Evolutionary conservation across 37 sponge, comb jelly and placozoan species (phyloP).

Genomic region (Beroe forskalii): DNA sequence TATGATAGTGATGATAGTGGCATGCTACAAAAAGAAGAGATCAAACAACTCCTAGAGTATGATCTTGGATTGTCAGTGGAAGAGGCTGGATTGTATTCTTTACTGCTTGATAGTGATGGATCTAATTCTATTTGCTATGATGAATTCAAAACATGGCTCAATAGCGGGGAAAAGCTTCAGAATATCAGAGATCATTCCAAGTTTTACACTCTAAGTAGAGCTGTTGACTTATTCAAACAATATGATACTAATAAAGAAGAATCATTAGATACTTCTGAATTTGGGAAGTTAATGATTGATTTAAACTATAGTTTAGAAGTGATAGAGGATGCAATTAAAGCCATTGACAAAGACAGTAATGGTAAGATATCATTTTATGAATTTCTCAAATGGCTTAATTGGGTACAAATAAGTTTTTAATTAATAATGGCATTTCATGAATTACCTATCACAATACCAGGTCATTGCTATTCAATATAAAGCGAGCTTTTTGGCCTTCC

Average conservation of each 20-base stretch:
- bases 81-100: neutral
- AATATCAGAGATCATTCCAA: neutral
- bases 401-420: too few relatives aligned
- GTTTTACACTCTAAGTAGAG: neutral
- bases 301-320: neutral
- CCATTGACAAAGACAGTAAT: conserved; percentile 43
- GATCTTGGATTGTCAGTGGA: conserved; percentile 5
- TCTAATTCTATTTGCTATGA: neutral
- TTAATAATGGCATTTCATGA: too few relatives aligned
- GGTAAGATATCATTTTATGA: conserved; percentile 26
- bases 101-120: conserved; percentile 15
- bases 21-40: neutral
- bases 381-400: conserved; percentile 30
- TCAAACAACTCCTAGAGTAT: neutral
- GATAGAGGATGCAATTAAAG: neutral
- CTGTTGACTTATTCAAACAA: conserved; percentile 34
- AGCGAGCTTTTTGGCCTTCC: too few relatives aligned
- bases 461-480: too few relatives aligned
- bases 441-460: too few relatives aligned
- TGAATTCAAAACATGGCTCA: conserved; percentile 4
- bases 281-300: neutral
- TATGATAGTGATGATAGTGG: conserved; percentile 53
- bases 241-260: conserved; percentile 33
- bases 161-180: neutral
- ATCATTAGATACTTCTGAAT: neutral